A percentile compares a stretch with the other conserved stretches of the same genome.
Conservation (phyloP, 1,140 invertebrate species). For the Pinna nobilis region DNA sequence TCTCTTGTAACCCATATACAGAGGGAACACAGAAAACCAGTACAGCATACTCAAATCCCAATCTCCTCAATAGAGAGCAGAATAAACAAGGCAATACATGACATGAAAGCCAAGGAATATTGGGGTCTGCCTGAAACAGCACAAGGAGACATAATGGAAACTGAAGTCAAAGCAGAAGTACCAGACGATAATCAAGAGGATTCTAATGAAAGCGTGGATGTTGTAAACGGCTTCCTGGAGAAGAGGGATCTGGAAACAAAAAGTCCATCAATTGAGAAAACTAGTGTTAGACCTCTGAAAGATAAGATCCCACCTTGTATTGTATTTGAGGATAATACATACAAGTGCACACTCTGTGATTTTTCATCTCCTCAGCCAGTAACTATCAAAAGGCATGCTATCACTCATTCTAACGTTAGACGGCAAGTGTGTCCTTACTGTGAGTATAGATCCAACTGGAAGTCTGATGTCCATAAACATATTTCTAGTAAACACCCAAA, state of each 20-base stretch:
- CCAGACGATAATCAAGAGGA: not conserved
- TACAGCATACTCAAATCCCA: constrained; percentile 28
- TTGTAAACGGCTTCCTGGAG: no score
- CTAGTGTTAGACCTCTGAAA: not conserved
- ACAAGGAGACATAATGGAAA: constrained; percentile 10
- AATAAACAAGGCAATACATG: constrained; percentile 43
- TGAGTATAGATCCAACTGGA: constrained; percentile 22
- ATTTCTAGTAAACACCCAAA: constrained; percentile 16
- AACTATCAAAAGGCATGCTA: constrained; percentile 12
- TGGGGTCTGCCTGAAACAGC: constrained; percentile 9
- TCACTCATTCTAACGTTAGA: constrained; percentile 13
- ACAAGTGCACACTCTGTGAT: constrained; percentile 23
- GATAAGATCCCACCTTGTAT: constrained; percentile 7
- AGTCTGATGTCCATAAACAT: constrained; percentile 20
- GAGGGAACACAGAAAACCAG: constrained; percentile 31
- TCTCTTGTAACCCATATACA: constrained; percentile 37
- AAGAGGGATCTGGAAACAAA: no score
- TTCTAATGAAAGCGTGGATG: not conserved
- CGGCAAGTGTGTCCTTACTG: constrained; percentile 18
- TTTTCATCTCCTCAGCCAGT: not conserved
- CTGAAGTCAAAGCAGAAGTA: not conserved
- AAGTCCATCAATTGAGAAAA: not conserved
- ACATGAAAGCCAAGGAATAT: constrained; percentile 36
- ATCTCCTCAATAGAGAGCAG: constrained; percentile 30
- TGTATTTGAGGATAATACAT: not conserved